Conservation (phyloP, 2,797 vertebrate genomes). For the Xerus rutilus region DNA sequence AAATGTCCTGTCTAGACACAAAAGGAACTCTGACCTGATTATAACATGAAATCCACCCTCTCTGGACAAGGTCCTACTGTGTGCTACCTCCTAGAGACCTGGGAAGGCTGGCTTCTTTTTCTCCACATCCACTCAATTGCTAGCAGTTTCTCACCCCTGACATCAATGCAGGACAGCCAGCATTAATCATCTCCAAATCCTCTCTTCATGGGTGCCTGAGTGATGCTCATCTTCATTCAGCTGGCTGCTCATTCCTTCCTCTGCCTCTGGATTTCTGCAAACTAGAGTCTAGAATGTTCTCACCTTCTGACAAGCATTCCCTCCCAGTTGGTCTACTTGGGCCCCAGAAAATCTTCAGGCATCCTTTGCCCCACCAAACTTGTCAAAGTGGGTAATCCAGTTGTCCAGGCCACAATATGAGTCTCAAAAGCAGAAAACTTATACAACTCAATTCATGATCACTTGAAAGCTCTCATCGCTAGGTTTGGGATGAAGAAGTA, state of each 20-base stretch:
- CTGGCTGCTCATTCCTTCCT: background rate
- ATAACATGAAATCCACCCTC: background rate
- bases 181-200: background rate
- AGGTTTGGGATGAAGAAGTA: background rate
- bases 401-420: background rate
- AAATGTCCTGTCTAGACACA: background rate
- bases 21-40: background rate
- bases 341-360: background rate
- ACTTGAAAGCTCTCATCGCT: background rate
- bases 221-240: background rate
- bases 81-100: fast-evolving
- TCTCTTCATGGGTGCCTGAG: background rate
- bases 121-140: background rate
- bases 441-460: background rate
- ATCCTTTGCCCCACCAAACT: background rate
- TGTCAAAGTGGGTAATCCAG: background rate
- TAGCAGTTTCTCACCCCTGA: background rate
- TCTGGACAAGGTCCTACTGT: background rate
- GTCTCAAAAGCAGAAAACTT: background rate
- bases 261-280: background rate
- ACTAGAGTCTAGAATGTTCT: background rate
- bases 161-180: background rate
- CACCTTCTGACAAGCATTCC: background rate
- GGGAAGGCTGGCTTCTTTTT: background rate
- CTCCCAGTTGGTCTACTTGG: background rate